Evolutionary conservation across 1,140 invertebrate genomes (phyloP), one percentile per base, ranked within the genome.

Genomic region (Drosophila persimilis): DNA sequence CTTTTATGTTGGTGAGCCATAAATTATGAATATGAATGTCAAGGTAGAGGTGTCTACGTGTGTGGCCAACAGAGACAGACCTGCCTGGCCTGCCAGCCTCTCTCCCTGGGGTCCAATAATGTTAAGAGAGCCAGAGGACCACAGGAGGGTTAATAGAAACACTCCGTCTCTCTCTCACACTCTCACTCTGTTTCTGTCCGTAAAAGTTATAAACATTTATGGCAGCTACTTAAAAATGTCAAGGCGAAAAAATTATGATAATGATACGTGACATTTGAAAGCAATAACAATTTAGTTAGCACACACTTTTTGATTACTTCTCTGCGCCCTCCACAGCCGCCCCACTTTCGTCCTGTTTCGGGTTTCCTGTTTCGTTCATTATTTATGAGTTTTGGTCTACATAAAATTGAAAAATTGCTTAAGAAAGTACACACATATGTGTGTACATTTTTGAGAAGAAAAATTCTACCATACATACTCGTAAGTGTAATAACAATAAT

Each of bases 181-280:
- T 8, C 8, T 54, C 22, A 39, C 22, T 58, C 41, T 56, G n/a
- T 60, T 60, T 77, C 63, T 69, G 63, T 63, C 51, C 50, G 47
- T 54, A 59, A 73, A 85, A 86, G 81, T 86, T 88, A 86, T 86
- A 81, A 86, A 86, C 83, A 86, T 86, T 86, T 88, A 86, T 86
- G 81, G 81, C 81, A 88, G 81, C 83, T 86, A 86, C 81, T 86
- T 86, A 86, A 86, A 86, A 86, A 86, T 86, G 81, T 88, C 81
- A 86, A 72, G 35, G 69, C 81, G 84, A 86, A 86, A 86, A 86
- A 86, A 86, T 88, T 86, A 86, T 86, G 83, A 88, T 88, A 86
- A 86, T 86, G 81, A 86, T 86, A 86, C 81, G 81, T 88, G 81
- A 86, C 81, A 86, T 88, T 88, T 81, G 83, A 86, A 86, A 88